A percentile compares a stretch with the other conserved stretches of the same genome.
Evolutionary conservation across 2,113 vertebrate species (phyloP).

Genomic region (Pituophis catenifer): DNA sequence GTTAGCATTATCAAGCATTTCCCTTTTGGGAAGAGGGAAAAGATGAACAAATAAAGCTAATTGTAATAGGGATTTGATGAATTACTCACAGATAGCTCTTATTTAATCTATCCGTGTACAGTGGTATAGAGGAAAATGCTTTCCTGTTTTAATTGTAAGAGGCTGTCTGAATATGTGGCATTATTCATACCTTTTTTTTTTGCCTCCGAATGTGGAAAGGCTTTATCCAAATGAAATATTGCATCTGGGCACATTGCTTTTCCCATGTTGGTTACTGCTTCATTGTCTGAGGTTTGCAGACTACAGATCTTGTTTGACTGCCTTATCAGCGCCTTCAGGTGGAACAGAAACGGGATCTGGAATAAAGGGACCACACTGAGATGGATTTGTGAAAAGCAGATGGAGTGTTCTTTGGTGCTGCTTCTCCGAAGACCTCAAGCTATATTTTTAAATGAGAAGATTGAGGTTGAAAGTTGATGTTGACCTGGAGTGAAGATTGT

Average conservation of each 20-base stretch:
- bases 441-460: not conserved
- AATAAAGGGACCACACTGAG: not conserved
- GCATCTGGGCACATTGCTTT: conserved; percentile 9
- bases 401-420: not conserved
- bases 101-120: conserved; percentile 27
- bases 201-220: conserved; percentile 9
- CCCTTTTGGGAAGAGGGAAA: conserved; percentile 45
- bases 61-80: conserved; percentile 28
- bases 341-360: not conserved
- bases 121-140: conserved; percentile 33
- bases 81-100: conserved; percentile 45
- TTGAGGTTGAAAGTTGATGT: not conserved
- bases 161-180: conserved; percentile 26
- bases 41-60: conserved; percentile 51
- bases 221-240: not conserved
- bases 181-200: conserved; percentile 44
- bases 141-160: conserved; percentile 34
- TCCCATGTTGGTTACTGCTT: not conserved
- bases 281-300: not conserved
- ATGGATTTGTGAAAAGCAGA: not conserved
- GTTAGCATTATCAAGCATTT: conserved; percentile 20
- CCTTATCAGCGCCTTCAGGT: not conserved
- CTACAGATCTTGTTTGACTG: not conserved
- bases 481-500: not conserved
- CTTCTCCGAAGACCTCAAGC: not conserved